Base-by-base conservation (phyloP, 2,888 invertebrate genomes). In the Ectemnius lituratus region DNA sequence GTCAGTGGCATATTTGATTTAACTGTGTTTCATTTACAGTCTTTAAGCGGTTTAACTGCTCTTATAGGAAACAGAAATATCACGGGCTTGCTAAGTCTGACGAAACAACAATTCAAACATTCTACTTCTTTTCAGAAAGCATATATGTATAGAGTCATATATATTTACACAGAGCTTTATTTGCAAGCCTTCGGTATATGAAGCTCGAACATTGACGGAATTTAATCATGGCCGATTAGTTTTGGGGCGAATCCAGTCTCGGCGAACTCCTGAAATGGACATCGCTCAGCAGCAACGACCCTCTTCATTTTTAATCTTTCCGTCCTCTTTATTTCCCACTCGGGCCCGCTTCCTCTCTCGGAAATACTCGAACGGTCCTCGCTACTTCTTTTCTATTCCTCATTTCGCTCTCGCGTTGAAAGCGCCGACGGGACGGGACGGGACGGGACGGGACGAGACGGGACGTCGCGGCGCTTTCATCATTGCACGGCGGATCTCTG, bases 201-300 rank as follows among this genome's bases (percentile, higher is more conserved):
- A 37, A 37, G 37, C 1, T 37, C 37, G 37, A 37, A 37, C 11
- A 37, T 37, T 37, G 37, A 11, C 37, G 37, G 37, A 37, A 37
- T 37, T 37, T 37, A 37, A 37, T 37, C 37, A 37, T 2, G 37
- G 37, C 8, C 37, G 37, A 37, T 37, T 52, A 16, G 52, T 84
- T 84, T 84, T 75, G 76, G 71, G 78, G 71, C 82, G 81, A 80
- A 80, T 83, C 80, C 81, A 75, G 8, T 11, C 78, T 78, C 76
- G 72, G 73, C 70, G 67, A 64, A 70, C 61, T 71, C 73, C 73
- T 76, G 74, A 69, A 52, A 47, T 59, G 28, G 57, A 56, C 64
- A 59, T 58, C 58, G 23, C 63, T 59, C 20, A 52, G 56, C 49
- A 37, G 52, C 67, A 27, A 27, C 23, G 47, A 70, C 45, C 63